Conservation (phyloP, 2,797 vertebrate genomes). For the Pampus argenteus region DNA sequence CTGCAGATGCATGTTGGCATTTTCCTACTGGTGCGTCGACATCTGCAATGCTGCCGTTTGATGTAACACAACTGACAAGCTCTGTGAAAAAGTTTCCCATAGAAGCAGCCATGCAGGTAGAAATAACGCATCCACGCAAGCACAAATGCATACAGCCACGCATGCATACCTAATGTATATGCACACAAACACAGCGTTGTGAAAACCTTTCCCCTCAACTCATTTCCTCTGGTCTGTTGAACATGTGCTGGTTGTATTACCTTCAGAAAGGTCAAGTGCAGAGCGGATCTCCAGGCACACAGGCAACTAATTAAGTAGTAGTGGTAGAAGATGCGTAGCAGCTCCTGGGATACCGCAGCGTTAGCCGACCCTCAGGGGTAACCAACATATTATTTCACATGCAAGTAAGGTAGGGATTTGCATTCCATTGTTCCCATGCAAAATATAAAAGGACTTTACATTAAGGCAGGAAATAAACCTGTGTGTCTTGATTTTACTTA, state of each 20-base stretch:
- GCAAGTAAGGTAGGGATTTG: slow-evolving; percentile 65
- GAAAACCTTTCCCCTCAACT: slow-evolving; percentile 67
- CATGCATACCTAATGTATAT: slow-evolving; percentile 15
- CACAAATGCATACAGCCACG: slow-evolving; percentile 17
- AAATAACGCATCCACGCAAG: neutral
- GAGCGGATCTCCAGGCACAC: slow-evolving; percentile 75
- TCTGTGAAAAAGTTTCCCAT: slow-evolving; percentile 62
- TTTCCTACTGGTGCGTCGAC: slow-evolving; percentile 35
- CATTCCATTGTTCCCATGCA: slow-evolving; percentile 57
- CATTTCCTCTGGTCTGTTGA: slow-evolving; percentile 76
- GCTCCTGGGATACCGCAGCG: slow-evolving; percentile 67
- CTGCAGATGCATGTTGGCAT: slow-evolving; percentile 31
- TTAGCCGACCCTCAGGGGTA: slow-evolving; percentile 63
- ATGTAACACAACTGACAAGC: slow-evolving; percentile 54
- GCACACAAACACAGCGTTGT: slow-evolving; percentile 10
- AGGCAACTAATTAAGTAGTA: slow-evolving; percentile 80
- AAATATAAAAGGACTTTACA: slow-evolving; percentile 32
- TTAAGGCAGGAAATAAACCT: neutral
- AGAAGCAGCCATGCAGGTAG: slow-evolving; percentile 39
- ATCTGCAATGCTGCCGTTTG: slow-evolving; percentile 44
- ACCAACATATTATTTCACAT: slow-evolving; percentile 71
- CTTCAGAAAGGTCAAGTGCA: slow-evolving; percentile 84
- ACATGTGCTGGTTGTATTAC: slow-evolving; percentile 76
- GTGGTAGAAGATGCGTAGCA: slow-evolving; percentile 61
- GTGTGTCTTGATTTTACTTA: neutral